Percentiles rank a stretch among this genome's conserved stretches.
Conservation (phyloP, 2,797 vertebrate species). For the Rhinoraja longicauda region DNA sequence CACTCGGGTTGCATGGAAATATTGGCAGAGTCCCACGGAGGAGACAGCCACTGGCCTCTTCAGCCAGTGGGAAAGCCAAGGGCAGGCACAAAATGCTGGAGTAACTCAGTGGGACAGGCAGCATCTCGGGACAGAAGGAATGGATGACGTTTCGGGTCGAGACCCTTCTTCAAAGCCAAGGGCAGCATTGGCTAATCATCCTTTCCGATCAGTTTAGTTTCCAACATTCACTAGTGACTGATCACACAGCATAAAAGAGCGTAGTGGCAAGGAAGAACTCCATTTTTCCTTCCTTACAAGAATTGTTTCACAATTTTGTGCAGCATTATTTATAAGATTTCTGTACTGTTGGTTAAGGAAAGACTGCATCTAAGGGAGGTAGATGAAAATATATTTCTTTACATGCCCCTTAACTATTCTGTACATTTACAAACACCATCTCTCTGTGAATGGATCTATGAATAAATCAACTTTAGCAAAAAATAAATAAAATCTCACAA, state of each 20-base stretch:
- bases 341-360: background rate
- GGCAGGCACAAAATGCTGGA: too few species aligned
- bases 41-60: background rate
- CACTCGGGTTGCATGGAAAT: background rate
- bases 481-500: background rate
- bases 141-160: too few species aligned
- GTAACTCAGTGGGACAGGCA: too few species aligned
- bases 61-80: background rate
- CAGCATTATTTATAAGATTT: background rate
- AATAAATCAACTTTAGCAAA: background rate
- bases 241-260: background rate
- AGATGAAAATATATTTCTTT: background rate
- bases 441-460: background rate
- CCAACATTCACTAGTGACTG: background rate
- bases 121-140: too few species aligned
- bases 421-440: background rate
- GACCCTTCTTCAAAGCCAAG: background rate
- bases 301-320: background rate
- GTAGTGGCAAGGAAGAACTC: background rate
- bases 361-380: background rate
- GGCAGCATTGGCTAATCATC: background rate
- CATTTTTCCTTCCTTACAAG: background rate
- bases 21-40: background rate
- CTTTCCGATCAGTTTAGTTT: background rate
- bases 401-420: background rate